Evolutionary conservation across 64 coral and sea anemone species (phyloP), one percentile per base, ranked within the genome.

Genomic region (Acropora tenuis): DNA sequence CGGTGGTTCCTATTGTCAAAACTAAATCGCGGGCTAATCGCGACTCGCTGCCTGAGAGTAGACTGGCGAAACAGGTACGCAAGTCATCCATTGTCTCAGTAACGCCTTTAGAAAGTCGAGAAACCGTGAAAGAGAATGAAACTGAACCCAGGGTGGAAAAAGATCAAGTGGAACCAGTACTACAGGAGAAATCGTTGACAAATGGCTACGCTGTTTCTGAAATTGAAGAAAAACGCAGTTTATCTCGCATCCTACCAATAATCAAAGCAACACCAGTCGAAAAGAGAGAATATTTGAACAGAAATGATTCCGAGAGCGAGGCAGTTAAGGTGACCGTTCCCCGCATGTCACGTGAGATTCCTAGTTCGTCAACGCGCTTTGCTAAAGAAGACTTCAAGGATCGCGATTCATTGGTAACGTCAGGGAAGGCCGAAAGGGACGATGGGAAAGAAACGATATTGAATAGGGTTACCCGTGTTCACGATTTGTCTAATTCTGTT

Each of bases 191-290:
- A 45, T 47, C 74, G 13, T 12, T 76, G 4, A 41, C 44, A 76
- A 76, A 76, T 10, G 41, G 42, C 11, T 8, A 76, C 44, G 1
- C 42, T 76, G 74, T 76, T 3, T 12, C 43, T 42, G 74, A 76
- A 45, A 45, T 12, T 2, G 3, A 45, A 76, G 11, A 43, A 46
- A 41, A 76, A 4, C 8, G 42, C 11, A 12, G 43, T 76, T 76
- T 47, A 45, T 1, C 41, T 43, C 12, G 10, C 40, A 76, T 3
- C 41, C 41, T 76, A 15, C 80, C 80, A 41, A 68, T 84, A 17
- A 61, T 84, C 9, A 67, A 84, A 84, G 80, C 60, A 43, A 68
- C 80, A 46, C 59, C 60, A 17, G 3, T 84, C 58, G 53, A 84
- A 69, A 61, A 84, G 2, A 12, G 8, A 15, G 80, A 84, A 47